Evolutionary conservation across 2,888 invertebrate genomes (phyloP).

Genomic region (Scaptomyza polygonia): DNA sequence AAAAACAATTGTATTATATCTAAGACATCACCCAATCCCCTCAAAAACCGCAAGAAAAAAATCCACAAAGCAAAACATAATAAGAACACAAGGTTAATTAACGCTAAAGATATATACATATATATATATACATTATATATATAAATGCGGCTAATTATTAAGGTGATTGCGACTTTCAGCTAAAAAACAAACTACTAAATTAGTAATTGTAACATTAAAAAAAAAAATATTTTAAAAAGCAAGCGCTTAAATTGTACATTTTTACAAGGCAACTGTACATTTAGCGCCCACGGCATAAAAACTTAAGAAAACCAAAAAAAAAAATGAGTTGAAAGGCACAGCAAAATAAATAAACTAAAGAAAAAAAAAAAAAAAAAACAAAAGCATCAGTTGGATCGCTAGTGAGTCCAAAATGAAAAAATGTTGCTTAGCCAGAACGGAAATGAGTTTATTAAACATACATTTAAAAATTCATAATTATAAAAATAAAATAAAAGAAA

Average conservation of each 20-base stretch:
- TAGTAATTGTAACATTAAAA: constrained; percentile 64
- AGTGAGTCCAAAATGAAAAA: constrained; percentile 34
- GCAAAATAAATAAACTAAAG: constrained; percentile 52
- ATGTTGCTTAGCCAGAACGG: constrained; percentile 77
- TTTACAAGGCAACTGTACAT: constrained; percentile 79
- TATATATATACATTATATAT: constrained; percentile 31
- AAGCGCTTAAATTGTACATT: constrained; percentile 79
- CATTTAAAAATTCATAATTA: constrained; percentile 70
- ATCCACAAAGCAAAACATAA: constrained; percentile 44
- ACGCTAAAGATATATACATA: constrained; percentile 54
- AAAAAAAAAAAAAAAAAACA: constrained; percentile 22
- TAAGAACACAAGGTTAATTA: constrained; percentile 71
- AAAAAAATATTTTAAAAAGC: constrained; percentile 69
- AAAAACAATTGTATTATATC: constrained; percentile 76
- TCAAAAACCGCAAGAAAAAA: constrained; percentile 20
- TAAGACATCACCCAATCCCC: constrained; percentile 45
- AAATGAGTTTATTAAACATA: constrained; percentile 80
- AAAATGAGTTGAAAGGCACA: constrained; percentile 62
- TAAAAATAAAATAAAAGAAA: constrained; percentile 50
- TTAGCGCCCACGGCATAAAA: constrained; percentile 71
- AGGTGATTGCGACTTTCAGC: constrained; percentile 77
- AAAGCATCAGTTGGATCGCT: constrained; percentile 61
- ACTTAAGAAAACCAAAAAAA: constrained; percentile 45
- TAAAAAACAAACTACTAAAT: constrained; percentile 66
- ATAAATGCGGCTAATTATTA: constrained; percentile 59